Percentiles rank a stretch among this genome's conserved stretches.
Conservation (phyloP, 2,888 invertebrate genomes). For the Lysandra coridon region DNA sequence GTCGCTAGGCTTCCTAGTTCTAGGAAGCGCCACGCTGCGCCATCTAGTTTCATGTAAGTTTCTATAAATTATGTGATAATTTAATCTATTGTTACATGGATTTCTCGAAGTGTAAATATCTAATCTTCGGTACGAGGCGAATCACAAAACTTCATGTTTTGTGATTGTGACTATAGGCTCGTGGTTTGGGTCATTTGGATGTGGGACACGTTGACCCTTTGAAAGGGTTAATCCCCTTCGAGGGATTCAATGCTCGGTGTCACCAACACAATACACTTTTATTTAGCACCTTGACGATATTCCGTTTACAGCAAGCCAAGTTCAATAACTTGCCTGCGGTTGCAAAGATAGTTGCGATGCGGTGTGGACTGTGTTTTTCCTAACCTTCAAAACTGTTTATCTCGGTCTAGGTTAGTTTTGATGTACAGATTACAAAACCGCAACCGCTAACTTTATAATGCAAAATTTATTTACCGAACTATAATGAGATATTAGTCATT, state of each 20-base stretch:
- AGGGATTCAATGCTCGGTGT: neutral
- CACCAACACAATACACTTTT: neutral
- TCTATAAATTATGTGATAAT: neutral
- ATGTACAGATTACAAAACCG: slow-evolving; percentile 14
- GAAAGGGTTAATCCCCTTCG: neutral
- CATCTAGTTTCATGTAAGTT: slow-evolving; percentile 64
- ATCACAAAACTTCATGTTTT: too few species aligned
- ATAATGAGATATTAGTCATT: neutral
- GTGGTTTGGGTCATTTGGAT: neutral
- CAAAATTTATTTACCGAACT: slow-evolving; percentile 8
- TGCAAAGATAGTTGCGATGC: slow-evolving; percentile 9
- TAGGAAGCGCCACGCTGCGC: slow-evolving; percentile 66
- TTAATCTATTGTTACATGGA: too few species aligned
- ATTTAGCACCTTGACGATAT: neutral
- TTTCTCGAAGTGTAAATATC: too few species aligned
- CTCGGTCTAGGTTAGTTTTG: slow-evolving; percentile 21
- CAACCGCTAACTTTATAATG: slow-evolving; percentile 1
- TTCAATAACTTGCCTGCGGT: slow-evolving; percentile 15
- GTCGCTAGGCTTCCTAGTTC: slow-evolving; percentile 53
- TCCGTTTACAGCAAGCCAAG: neutral
- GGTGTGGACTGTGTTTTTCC: neutral
- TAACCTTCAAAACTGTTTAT: slow-evolving; percentile 15
- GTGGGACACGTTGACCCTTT: neutral
- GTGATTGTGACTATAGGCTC: neutral
- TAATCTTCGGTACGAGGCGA: too few species aligned